phyloP scores from a whole-genome alignment of 2,113 vertebrate genomes.

The Cranoglanis bouderius region DNA sequence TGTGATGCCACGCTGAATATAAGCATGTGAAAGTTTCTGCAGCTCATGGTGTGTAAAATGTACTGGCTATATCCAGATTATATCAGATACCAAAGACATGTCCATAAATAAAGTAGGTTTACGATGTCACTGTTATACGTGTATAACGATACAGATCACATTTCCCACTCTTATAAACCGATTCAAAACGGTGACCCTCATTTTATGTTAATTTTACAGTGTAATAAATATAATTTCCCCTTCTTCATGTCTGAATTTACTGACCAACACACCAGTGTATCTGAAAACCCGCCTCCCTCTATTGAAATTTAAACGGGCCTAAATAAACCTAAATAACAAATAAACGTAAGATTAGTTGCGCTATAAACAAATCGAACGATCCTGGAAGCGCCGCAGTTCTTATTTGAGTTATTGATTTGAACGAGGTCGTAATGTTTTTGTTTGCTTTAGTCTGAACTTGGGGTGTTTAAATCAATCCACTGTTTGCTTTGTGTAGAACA shows the following conservation, averaged over 20 bases:
- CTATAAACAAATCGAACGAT: too few species aligned
- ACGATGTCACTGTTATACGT: too few species aligned
- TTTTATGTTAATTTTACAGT: neutral
- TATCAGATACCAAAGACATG: neutral
- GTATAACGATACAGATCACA: neutral
- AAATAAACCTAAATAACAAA: neutral
- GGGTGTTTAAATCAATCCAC: conserved; percentile 33
- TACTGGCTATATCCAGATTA: neutral
- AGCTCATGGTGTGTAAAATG: neutral
- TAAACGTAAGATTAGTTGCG: too few species aligned
- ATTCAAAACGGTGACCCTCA: neutral
- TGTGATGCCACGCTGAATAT: too few species aligned
- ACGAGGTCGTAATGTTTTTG: neutral
- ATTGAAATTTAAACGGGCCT: neutral
- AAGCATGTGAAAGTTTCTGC: neutral
- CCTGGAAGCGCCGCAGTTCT: too few species aligned
- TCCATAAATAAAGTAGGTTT: neutral
- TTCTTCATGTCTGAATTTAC: too few species aligned
- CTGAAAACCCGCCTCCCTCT: neutral
- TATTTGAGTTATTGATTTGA: neutral
- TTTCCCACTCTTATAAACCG: neutral
- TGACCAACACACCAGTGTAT: neutral
- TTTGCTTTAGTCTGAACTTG: neutral
- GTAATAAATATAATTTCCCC: neutral
- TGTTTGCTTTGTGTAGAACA: conserved; percentile 59